Evolutionary conservation across 2,888 invertebrate genomes (phyloP), one percentile per base, ranked within the genome.

Genomic region (Diloba caeruleocephala): DNA sequence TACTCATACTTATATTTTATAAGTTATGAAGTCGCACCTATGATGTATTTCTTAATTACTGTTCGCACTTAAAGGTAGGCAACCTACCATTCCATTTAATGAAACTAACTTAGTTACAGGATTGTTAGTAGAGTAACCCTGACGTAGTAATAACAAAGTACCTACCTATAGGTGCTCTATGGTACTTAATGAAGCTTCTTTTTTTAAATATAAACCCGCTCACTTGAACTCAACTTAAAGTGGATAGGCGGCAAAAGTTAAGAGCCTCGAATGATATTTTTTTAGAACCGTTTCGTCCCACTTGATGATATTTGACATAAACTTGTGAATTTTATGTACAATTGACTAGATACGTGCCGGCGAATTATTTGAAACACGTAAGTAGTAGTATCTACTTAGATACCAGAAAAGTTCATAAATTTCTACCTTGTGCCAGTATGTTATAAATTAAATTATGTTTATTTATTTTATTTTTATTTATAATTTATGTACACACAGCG

Each of bases 341-440:
- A n/a, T n/a, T n/a, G n/a, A n/a, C n/a, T n/a, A n/a, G n/a, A n/a
- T n/a, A n/a, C n/a, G 26, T 43, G 66, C 26, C 37, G 21, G 1
- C 1, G 9, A 13, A 13, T 3, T 34, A 28, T 36, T 42, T 17
- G 19, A 36, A 9, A 25, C 26, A 32, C 38, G 13, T 17, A 15
- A 3, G 3, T 17, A 7, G 5, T 14, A 25, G 25, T 29, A 41
- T 23, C 13, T 26, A 39, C 43, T 34, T 26, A 10, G 39, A 17
- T 36, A 19, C 29, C 28, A n/a, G 39, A 33, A 46, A 33, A 29
- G 26, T 28, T 45, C 32, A 43, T 12, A 34, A n/a, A n/a, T n/a
- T n/a, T n/a, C n/a, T n/a, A n/a, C n/a, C n/a, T n/a, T n/a, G n/a
- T n/a, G n/a, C n/a, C n/a, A n/a, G n/a, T n/a, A n/a, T n/a, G n/a